These are phyloP conservation scores for Julus scandinavius DNA, from an alignment of 2,888 invertebrate species.

Conservation along the genomic window DNA sequence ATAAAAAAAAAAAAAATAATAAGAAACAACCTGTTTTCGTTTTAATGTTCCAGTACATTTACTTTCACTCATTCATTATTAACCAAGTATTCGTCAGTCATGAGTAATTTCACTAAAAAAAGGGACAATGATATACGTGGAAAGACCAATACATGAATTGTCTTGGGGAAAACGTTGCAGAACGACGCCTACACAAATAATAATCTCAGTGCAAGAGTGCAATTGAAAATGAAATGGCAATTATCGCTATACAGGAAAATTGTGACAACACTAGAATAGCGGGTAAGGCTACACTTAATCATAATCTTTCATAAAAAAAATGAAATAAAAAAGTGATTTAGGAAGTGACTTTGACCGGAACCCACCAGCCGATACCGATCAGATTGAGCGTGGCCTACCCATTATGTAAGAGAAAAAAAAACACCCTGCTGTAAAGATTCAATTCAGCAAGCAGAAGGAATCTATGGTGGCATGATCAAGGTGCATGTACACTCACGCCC, in stretches of 20 bases:
- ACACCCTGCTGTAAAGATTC: not conserved
- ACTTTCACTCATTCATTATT: not conserved
- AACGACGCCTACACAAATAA: constrained; percentile 24
- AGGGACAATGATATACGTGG: not conserved
- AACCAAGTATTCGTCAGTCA: not conserved
- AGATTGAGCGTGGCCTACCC: not conserved
- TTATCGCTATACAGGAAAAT: constrained; percentile 7
- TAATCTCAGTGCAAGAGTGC: not conserved
- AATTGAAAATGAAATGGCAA: not conserved
- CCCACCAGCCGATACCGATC: constrained; percentile 1
- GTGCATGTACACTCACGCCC: not conserved
- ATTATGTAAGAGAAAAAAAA: not conserved
- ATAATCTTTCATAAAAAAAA: not conserved
- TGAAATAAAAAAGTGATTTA: not conserved
- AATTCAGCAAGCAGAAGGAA: constrained; percentile 17
- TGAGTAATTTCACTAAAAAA: not conserved
- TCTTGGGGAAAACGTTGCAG: not conserved
- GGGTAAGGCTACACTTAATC: not conserved
- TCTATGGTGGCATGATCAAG: not conserved
- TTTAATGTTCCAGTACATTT: not conserved
- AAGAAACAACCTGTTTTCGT: not conserved
- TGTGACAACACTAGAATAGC: not conserved
- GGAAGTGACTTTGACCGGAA: constrained; percentile 36
- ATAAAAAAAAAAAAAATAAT: not conserved
- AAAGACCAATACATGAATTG: not conserved